Evolutionary conservation across 2,797 vertebrate species (phyloP), one percentile per base, ranked within the genome.

Genomic region (Chelmon rostratus): DNA sequence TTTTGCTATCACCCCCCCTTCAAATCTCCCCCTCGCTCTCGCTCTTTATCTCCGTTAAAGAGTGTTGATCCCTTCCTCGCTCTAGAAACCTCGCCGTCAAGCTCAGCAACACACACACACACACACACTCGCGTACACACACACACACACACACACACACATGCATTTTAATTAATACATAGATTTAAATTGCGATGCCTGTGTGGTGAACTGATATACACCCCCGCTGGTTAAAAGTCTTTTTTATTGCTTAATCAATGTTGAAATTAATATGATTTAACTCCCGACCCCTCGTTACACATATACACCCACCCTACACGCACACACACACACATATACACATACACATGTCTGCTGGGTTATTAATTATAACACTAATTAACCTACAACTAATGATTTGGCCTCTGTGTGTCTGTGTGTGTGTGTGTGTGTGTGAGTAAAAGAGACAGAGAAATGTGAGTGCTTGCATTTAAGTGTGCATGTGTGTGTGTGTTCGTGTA

Each of bases 241-340:
- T 91, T 94, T 94, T 95, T 93, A 94, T 93, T 93, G 92, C 91
- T 94, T 94, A 94, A 94, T 95, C 93, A 94, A 94, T 94, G 91
- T 92, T 93, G 91, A 94, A 92, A 94, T 94, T 91, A 94, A 93
- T 94, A 93, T 90, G 91, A 93, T 95, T 94, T 94, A 93, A 92
- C 91, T 92, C 92, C 82, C 90, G 86, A 92, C 90, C 92, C 72
- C 89, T 90, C 85, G 74, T 89, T 88, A 90, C 90, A 86, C 86
- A 78, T 57, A 86, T 47, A 85, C 83, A 33, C 78, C 37, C 78
- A 46, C 68, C 50, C 62, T 61, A 12, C 67, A 37, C 59, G 68
- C 68, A 49, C 63, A 62, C 76, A 33, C 56, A 59, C 75, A 68
- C 73, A 42, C 67, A 84, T 49, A 59, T 18, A 72, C 75, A 66